Percentiles rank a stretch among this genome's conserved stretches.
phyloP scores from a whole-genome alignment of 2,113 vertebrate species.

The Vidua macroura region DNA sequence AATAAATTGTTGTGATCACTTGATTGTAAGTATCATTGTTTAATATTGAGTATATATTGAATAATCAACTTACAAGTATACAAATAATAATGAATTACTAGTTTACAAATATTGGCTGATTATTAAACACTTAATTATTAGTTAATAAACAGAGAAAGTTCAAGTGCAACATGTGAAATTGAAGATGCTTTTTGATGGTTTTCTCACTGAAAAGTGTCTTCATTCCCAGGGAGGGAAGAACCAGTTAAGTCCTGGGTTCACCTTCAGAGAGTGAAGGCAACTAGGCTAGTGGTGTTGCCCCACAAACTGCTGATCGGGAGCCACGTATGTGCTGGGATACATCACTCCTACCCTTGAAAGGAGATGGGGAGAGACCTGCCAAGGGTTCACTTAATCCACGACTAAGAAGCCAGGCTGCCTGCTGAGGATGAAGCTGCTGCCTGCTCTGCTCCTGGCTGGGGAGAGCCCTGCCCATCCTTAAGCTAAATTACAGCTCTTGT shows the following conservation, averaged over 20 bases:
- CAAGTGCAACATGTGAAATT: not conserved
- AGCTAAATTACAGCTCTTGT: not conserved
- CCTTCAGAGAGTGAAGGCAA: not conserved
- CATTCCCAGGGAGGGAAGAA: not conserved
- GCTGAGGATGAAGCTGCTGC: rapidly evolving
- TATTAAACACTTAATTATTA: not conserved
- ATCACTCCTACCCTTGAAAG: not conserved
- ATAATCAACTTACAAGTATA: not conserved
- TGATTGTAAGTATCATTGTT: not conserved
- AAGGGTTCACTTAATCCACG: not conserved
- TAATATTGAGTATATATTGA: not conserved
- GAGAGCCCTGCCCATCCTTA: not conserved
- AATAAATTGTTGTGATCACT: not conserved
- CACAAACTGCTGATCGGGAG: not conserved
- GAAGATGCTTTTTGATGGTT: not conserved
- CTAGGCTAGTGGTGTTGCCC: not conserved
- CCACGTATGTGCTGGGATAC: rapidly evolving
- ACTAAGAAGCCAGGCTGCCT: not conserved
- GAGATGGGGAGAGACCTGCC: not conserved
- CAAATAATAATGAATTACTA: not conserved
- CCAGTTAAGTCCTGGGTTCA: not conserved
- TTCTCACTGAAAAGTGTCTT: not conserved
- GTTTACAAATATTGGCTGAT: not conserved
- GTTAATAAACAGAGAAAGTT: not conserved
- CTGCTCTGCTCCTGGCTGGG: not conserved